A percentile compares a stretch with the other conserved stretches of the same genome.
phyloP scores from a whole-genome alignment of 2,888 invertebrate species.

The Thumatha senex region DNA sequence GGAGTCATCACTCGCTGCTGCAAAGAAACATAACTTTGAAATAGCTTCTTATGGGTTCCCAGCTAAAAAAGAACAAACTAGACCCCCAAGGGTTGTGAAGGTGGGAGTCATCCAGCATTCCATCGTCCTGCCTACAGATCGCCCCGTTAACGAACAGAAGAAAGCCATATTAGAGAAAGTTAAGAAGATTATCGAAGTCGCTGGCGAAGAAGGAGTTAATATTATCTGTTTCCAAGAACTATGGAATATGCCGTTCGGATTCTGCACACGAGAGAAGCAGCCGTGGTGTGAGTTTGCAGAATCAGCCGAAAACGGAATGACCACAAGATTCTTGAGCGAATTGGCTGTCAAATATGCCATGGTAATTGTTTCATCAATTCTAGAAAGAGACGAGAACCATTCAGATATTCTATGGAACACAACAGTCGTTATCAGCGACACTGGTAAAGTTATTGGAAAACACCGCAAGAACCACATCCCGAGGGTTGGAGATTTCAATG shows the following conservation, averaged over 20 bases:
- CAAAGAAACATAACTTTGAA: slow-evolving; percentile 82
- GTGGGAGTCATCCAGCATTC: slow-evolving; percentile 95
- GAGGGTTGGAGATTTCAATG: slow-evolving; percentile 98
- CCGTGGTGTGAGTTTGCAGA: slow-evolving; percentile 99
- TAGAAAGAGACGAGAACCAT: slow-evolving; percentile 95
- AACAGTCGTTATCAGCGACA: slow-evolving; percentile 95
- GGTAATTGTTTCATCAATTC: slow-evolving; percentile 97
- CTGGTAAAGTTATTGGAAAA: slow-evolving; percentile 96
- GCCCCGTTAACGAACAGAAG: slow-evolving; percentile 90
- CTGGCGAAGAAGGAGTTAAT: slow-evolving; percentile 92
- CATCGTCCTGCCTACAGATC: slow-evolving; percentile 90
- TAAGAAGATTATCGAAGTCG: slow-evolving; percentile 90
- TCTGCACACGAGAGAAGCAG: slow-evolving; percentile 97
- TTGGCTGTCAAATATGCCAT: slow-evolving; percentile 93
- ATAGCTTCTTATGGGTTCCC: slow-evolving; percentile 75
- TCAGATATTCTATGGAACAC: slow-evolving; percentile 98
- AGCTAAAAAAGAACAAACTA: slow-evolving; percentile 74
- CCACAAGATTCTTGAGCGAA: slow-evolving; percentile 91
- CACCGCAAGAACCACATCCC: slow-evolving; percentile 99
- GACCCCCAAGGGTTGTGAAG: slow-evolving; percentile 89
- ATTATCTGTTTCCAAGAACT: slow-evolving; percentile 98
- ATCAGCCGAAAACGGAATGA: slow-evolving; percentile 93
- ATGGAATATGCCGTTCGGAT: slow-evolving; percentile 99
- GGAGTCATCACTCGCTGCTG: slow-evolving; percentile 78
- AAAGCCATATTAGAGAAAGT: slow-evolving; percentile 92